Base-by-base conservation (phyloP, 2,113 vertebrate species). In the Hippocampus abdominalis region DNA sequence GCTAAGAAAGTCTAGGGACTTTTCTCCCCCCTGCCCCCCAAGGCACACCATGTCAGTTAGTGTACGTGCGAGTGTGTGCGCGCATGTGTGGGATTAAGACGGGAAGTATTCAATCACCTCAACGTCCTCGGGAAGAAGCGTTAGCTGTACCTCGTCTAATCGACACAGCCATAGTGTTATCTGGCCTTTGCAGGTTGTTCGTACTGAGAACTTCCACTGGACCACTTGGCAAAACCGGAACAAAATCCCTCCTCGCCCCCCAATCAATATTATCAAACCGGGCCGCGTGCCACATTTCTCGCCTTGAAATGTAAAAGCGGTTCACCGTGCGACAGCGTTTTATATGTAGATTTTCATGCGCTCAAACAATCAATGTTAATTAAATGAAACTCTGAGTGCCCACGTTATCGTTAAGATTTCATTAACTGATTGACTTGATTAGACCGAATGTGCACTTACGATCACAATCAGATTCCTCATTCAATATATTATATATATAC, bases 161-260 rank as follows among this genome's bases (percentile, higher is more conserved):
- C 83, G 77, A 77, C 32, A 75, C 27, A 12, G 71, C 77, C 68
- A 74, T 73, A 60, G 75, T 73, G 86, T 81, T 88, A 86, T 89
- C 84, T 68, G 76, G 70, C 76, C 70, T 62, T 64, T 80, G 86
- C 87, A 89, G 87, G 81, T 84, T 84, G 78, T 74, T 85, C 82
- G 80, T 82, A 81, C 81, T 65, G 68, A 57, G 53, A 66, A 53
- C 59, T 53, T 44, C 53, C 67, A 15, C 23, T 8, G 27, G 42
- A 29, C 10, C 61, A 63, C 61, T 20, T 63, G 51, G 51, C n/a
- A 21, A 54, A 12, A 25, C 57, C 13, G 27, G 8, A 59, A 13
- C 57, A 0, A 29, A 32, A 29, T 29, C 29, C 29, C 29, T 4
- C 29, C 29, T n/a, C n/a, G n/a, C 29, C 29, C 29, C 29, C 29